Conservation (phyloP, 2,113 vertebrate species). For the Phaethon lepturus region DNA sequence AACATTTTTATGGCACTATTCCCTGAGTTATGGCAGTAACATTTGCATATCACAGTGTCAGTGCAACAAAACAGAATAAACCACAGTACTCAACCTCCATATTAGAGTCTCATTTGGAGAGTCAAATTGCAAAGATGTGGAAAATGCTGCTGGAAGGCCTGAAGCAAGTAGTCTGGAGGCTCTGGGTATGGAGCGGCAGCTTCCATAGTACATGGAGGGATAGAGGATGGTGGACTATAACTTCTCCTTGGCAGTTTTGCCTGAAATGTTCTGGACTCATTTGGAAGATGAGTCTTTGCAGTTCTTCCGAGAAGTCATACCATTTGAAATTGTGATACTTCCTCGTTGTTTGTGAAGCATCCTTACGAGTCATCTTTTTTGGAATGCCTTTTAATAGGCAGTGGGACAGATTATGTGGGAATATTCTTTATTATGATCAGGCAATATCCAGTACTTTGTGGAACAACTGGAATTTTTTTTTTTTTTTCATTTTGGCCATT, state of each 20-base stretch:
- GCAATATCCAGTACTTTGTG: neutral
- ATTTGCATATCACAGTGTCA: neutral
- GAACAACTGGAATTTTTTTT: neutral
- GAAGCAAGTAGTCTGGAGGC: neutral
- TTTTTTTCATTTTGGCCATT: neutral
- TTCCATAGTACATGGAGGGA: neutral
- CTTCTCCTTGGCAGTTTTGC: neutral
- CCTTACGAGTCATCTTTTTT: neutral
- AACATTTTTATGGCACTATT: neutral
- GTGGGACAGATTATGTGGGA: neutral
- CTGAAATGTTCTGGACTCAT: neutral
- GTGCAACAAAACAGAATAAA: neutral
- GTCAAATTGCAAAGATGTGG: neutral
- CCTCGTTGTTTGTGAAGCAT: neutral
- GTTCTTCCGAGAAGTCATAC: neutral
- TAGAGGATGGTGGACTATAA: neutral
- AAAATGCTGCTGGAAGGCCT: neutral
- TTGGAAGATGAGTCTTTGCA: neutral
- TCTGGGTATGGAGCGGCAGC: neutral
- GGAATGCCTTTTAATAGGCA: neutral
- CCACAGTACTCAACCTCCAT: fast-evolving
- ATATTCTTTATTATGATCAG: neutral
- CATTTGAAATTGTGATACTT: neutral
- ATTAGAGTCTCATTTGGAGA: neutral
- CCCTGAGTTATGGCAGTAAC: neutral